phyloP scores from a whole-genome alignment of 2,797 vertebrate genomes.

The Chloroceryle amazona region DNA sequence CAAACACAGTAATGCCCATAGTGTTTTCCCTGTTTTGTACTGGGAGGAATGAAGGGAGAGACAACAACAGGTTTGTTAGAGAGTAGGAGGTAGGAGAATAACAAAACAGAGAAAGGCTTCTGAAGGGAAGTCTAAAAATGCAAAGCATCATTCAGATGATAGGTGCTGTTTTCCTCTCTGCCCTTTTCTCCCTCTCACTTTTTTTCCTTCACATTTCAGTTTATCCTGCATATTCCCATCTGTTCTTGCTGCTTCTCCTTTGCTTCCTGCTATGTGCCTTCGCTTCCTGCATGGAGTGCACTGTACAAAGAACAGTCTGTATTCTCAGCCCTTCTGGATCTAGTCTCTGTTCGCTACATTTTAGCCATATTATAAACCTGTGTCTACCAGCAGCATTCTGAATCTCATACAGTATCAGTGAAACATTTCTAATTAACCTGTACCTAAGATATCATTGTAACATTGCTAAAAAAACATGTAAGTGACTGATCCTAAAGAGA shows the following conservation, averaged over 20 bases:
- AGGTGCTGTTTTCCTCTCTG: not conserved
- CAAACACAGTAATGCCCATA: not conserved
- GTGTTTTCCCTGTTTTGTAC: not conserved
- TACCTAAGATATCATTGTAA: not conserved
- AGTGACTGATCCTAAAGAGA: not conserved
- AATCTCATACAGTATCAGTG: not conserved
- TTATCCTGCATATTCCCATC: not conserved
- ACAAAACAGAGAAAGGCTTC: not conserved
- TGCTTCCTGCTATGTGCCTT: not conserved
- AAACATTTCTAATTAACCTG: not conserved
- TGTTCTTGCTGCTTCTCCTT: not conserved
- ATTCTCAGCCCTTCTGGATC: not conserved
- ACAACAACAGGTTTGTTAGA: not conserved
- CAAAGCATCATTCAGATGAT: not conserved
- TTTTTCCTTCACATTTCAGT: not conserved
- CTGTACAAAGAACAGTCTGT: not conserved
- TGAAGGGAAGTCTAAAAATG: not conserved
- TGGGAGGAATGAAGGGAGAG: not conserved
- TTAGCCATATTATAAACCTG: not conserved
- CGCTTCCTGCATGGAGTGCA: not conserved
- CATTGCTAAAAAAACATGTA: not conserved
- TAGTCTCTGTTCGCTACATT: not conserved
- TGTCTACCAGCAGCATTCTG: not conserved
- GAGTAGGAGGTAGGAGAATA: not conserved
- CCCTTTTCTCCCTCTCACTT: not conserved